phyloP scores from a whole-genome alignment of 92 coral and sea anemone genomes.

The Blastomussa wellsi region DNA sequence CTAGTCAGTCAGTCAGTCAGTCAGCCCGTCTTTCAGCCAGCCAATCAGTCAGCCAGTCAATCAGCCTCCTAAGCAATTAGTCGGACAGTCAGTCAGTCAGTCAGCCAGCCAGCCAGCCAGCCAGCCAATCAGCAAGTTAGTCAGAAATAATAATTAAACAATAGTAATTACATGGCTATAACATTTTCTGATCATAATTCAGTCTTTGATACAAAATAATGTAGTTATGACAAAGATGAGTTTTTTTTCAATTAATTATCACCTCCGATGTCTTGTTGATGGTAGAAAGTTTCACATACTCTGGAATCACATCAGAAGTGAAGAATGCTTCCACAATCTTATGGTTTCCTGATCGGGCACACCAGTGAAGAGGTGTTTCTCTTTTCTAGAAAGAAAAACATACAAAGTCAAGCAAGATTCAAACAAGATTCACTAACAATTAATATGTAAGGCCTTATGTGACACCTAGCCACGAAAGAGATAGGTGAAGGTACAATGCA shows the following conservation, averaged over 20 bases:
- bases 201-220: no score
- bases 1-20: background rate
- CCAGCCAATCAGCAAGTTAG: background rate
- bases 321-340: slow-evolving; percentile 77
- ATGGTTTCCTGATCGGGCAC: slow-evolving; percentile 88
- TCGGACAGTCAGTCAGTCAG: no score
- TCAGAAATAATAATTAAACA: background rate
- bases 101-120: no score
- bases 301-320: slow-evolving; percentile 61
- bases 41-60: background rate
- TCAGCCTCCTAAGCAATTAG: no score
- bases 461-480: no score
- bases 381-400: slow-evolving; percentile 41
- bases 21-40: no score
- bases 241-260: background rate
- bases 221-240: background rate
- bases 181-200: background rate
- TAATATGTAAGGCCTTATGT: no score
- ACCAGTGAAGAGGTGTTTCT: slow-evolving; percentile 91
- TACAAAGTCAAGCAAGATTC: background rate
- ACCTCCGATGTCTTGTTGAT: slow-evolving; percentile 85
- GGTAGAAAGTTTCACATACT: slow-evolving; percentile 67
- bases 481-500: no score
- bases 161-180: background rate
- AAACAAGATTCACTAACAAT: background rate